Percentiles rank a stretch among this genome's conserved stretches.
phyloP scores from a whole-genome alignment of 2,113 vertebrate species.

The Gambusia affinis region DNA sequence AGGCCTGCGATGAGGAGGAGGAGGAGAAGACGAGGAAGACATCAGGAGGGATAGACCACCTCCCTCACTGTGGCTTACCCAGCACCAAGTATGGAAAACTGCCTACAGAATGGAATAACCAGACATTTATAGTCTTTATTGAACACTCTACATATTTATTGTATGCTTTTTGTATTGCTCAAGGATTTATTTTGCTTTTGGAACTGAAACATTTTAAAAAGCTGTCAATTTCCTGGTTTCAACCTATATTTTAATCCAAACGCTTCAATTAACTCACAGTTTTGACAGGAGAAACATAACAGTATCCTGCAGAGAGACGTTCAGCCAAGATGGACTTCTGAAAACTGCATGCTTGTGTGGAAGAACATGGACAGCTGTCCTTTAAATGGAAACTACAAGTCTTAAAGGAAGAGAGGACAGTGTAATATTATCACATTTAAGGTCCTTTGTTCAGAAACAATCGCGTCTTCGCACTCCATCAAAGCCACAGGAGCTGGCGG shows the following conservation, averaged over 20 bases:
- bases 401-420: not conserved
- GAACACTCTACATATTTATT: conserved; percentile 73
- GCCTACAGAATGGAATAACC: conserved; percentile 17
- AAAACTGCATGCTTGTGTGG: conserved; percentile 26
- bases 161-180: conserved; percentile 44
- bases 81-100: conserved; percentile 25
- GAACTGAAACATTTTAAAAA: conserved; percentile 3
- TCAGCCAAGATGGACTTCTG: conserved; percentile 36
- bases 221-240: not conserved
- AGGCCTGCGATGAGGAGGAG: conserved; percentile 52
- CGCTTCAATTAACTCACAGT: conserved; percentile 22
- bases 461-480: conserved; percentile 35
- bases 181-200: conserved; percentile 29
- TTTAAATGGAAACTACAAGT: conserved; percentile 32
- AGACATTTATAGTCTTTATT: conserved; percentile 39
- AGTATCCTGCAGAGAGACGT: conserved; percentile 34
- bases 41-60: conserved; percentile 35
- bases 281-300: conserved; percentile 28
- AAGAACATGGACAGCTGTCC: conserved; percentile 36
- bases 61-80: conserved; percentile 30
- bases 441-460: conserved; percentile 6
- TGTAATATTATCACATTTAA: conserved; percentile 3
- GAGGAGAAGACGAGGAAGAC: conserved; percentile 53
- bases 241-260: conserved; percentile 23
- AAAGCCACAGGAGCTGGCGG: conserved; percentile 38